A percentile compares a stretch with the other conserved stretches of the same genome.
These are phyloP conservation scores for Scalopus aquaticus DNA, from an alignment of 2,113 vertebrate genomes.

Conservation along the genomic window DNA sequence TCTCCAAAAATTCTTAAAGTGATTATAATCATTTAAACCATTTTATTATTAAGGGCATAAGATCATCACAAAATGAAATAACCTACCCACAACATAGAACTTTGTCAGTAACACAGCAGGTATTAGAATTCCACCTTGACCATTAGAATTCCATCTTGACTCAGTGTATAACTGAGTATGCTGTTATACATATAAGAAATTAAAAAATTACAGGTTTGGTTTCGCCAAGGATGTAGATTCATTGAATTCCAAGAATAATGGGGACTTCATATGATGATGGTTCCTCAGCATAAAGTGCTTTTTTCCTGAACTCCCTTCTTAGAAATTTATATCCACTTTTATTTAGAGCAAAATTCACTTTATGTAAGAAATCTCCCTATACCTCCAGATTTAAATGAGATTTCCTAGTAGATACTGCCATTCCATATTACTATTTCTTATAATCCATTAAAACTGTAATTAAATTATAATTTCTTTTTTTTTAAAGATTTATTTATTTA, in stretches of 20 bases:
- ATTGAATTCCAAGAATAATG: background rate
- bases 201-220: background rate
- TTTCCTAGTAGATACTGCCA: background rate
- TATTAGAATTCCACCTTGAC: background rate
- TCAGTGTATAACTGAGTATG: background rate
- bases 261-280: background rate
- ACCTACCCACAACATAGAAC: background rate
- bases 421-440: background rate
- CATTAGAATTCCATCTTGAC: background rate
- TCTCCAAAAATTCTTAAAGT: background rate
- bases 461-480: background rate
- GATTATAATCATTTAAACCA: slow-evolving; percentile 31
- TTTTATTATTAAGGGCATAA: slow-evolving; percentile 14
- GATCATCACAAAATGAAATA: background rate
- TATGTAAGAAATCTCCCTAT: background rate
- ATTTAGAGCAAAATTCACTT: background rate
- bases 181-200: background rate
- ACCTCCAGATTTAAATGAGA: background rate
- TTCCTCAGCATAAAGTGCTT: background rate
- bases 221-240: background rate
- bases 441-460: slow-evolving; percentile 32
- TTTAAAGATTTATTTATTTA: too few species aligned
- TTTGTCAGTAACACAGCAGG: background rate
- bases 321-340: background rate
- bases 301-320: background rate